Evolutionary conservation across 2,888 invertebrate genomes (phyloP).

Genomic region (Pyrgus malvae): DNA sequence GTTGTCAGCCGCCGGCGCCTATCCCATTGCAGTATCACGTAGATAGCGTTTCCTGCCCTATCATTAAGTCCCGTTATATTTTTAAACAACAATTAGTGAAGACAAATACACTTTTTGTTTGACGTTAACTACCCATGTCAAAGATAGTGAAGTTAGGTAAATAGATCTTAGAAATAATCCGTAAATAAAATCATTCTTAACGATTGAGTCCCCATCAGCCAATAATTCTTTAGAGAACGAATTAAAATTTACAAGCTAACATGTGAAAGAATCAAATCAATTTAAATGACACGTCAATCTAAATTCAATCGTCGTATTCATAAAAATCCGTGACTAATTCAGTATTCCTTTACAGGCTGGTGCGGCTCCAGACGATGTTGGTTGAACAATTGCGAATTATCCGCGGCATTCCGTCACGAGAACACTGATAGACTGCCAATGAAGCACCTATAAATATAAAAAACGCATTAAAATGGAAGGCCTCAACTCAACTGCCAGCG

Average conservation of each 20-base stretch:
- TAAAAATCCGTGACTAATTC: constrained; percentile 17
- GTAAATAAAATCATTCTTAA: too few species aligned
- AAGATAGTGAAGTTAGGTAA: too few species aligned
- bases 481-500: neutral
- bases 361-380: constrained; percentile 6
- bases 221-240: too few species aligned
- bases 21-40: too few species aligned
- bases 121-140: too few species aligned
- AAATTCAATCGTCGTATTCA: constrained; percentile 10
- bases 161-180: too few species aligned
- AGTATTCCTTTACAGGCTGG: constrained; percentile 14
- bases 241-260: neutral
- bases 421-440: constrained; percentile 12
- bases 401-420: constrained; percentile 15
- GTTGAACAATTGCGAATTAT: constrained; percentile 25
- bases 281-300: constrained; percentile 1
- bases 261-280: constrained; percentile 1
- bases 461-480: constrained; percentile 12
- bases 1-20: too few species aligned
- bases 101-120: too few species aligned
- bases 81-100: too few species aligned
- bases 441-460: constrained; percentile 4
- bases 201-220: too few species aligned
- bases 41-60: too few species aligned
- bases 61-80: too few species aligned